These are phyloP conservation scores for Odontamblyopus rebecca DNA, from an alignment of 2,797 vertebrate genomes.

Conservation along the genomic window DNA sequence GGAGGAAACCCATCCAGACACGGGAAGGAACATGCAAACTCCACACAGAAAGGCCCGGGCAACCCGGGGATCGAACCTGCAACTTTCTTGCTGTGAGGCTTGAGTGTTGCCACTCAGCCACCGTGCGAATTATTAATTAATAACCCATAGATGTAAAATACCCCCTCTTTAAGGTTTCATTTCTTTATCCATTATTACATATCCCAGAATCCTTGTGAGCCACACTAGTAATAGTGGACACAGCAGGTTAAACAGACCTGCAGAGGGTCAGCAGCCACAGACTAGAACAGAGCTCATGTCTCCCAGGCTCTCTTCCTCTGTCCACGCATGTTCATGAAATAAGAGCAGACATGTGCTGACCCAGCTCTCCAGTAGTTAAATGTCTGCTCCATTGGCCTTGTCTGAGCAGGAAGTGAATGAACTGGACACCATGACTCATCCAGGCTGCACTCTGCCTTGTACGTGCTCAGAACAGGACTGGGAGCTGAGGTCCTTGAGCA, in stretches of 20 bases:
- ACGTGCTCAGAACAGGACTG: slow-evolving; percentile 24
- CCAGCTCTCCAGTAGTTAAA: slow-evolving; percentile 59
- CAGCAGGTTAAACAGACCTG: slow-evolving; percentile 16
- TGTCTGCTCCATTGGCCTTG: slow-evolving; percentile 56
- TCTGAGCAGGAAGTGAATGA: slow-evolving; percentile 31
- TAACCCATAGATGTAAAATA: no score
- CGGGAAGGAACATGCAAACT: no score
- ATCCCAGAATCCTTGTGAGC: background rate
- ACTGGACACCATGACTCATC: slow-evolving; percentile 19
- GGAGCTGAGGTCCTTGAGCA: slow-evolving; percentile 7
- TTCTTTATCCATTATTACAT: background rate
- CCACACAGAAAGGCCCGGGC: no score
- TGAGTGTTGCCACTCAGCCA: no score
- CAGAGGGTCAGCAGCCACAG: slow-evolving; percentile 31
- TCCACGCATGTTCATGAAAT: slow-evolving; percentile 43
- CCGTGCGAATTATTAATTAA: no score
- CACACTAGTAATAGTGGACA: slow-evolving; percentile 5
- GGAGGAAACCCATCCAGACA: no score
- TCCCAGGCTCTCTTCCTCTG: slow-evolving; percentile 39
- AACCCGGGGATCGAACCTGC: no score
- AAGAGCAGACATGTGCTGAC: slow-evolving; percentile 61
- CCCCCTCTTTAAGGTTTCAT: no score
- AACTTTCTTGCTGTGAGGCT: no score
- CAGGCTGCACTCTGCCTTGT: slow-evolving; percentile 21
- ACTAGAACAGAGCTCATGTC: slow-evolving; percentile 55